Base-by-base conservation (phyloP, 2,113 vertebrate genomes). In the Myodes glareolus region DNA sequence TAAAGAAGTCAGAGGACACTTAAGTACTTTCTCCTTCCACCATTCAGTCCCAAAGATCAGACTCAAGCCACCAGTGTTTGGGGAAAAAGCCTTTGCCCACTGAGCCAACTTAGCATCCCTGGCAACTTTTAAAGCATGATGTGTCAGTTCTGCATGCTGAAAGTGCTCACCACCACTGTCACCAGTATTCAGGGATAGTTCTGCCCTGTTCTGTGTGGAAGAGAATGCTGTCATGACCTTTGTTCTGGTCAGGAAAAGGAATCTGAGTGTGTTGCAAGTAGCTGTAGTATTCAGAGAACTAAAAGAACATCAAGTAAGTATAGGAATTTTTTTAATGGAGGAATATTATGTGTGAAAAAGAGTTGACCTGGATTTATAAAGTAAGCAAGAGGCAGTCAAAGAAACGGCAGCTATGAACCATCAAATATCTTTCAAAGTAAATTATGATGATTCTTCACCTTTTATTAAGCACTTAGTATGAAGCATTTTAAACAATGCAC, bases 401-500 rank as follows among this genome's bases (percentile, higher is more conserved):
- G 17, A 93, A 92, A 68, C 47, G 12, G 36, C 27, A 58, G 33
- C 6, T 61, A 78, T 50, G 39, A 91, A 36, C 12, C 8, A 93
- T 86, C n/a, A 95, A 93, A 14, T 1, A 85, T 25, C 21, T 81
- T 21, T 89, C 39, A 68, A 86, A 78, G 75, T 39, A 81, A 73
- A 86, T 61, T 19, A 86, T 50, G 16, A 75, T 27, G 17, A n/a
- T 29, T 68, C 29, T 73, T 68, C 73, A 77, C 9, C 10, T 80
- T 85, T 70, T 61, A 82, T 77, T 78, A 91, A 94, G 17, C 13
- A 39, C 8, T 67, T 90, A 39, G 21, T 17, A 52, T 85, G 45
- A 33, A 33, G 47, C 13, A 47, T 2, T 17, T 29, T 93, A 61
- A 19, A 77, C 17, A 88, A 52, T 25, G 13, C 2, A 89, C 16